Evolutionary conservation across 1,140 invertebrate species (phyloP), one percentile per base, ranked within the genome.

Genomic region (Pseudomyrmex flavicornis): DNA sequence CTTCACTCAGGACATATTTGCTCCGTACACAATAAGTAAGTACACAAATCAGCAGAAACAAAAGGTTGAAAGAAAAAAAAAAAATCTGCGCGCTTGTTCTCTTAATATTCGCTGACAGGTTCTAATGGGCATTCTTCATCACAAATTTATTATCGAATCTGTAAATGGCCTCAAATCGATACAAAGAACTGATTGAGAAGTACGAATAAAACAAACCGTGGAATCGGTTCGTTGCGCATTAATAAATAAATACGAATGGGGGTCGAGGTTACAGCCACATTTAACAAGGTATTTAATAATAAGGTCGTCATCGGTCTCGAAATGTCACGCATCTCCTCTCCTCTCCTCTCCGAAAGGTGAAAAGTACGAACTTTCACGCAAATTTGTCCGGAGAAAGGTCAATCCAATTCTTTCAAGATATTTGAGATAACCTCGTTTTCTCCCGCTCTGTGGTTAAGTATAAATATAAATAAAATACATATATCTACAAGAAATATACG

Each of bases 11-110:
- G n/a, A 56, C 20, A 58, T 59, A 59, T 72, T 80, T 80, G 54
- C 20, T 17, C 35, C 59, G 62, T 48, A 8, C 44, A 22, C 26
- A 70, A 69, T 79, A 58, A 80, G 8, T 56, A 59, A 15, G 44
- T 79, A 46, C 20, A 66, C 76, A 72, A 70, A 70, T 79, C 17
- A 69, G 65, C 76, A 50, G 66, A 35, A 70, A 70, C 56, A 59
- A 76, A 9, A 52, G 44, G 12, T 35, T 66, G 50, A 62, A 62
- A 56, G 15, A 1, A 58, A 35, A 35, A 58, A 35, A 35, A 35
- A 35, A 35, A 5, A 35, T 7, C 35, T 5, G 35, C 12, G 3
- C 22, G 22, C 22, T 7, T 13, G 10, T 12, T 48, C 72, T 20
- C n/a, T 50, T 70, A 59, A 72, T 80, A 35, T 59, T 26, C 17